phyloP scores from a whole-genome alignment of 2,797 vertebrate species.

The Cuculus canorus region DNA sequence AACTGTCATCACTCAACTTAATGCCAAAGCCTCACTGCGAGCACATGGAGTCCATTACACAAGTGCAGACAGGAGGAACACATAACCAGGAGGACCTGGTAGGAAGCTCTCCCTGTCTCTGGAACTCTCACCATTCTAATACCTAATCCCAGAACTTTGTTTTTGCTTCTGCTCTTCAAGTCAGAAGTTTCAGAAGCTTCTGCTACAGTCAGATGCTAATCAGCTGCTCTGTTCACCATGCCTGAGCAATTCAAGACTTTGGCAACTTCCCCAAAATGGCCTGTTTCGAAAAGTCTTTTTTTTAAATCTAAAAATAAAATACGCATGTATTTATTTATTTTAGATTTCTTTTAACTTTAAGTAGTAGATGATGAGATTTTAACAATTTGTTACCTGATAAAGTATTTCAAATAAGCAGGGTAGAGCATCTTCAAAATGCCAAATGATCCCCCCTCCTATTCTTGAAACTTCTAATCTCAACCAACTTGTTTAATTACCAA shows the following conservation, averaged over 20 bases:
- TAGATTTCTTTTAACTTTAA: not conserved
- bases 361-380: not conserved
- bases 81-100: not conserved
- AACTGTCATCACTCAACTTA: not conserved
- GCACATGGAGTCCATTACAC: accelerated
- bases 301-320: not conserved
- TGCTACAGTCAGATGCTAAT: constrained; percentile 34
- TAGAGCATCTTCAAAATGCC: not conserved
- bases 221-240: constrained; percentile 23
- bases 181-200: constrained; percentile 45
- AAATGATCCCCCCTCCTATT: not conserved
- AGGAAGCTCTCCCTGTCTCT: not conserved
- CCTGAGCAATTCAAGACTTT: not conserved
- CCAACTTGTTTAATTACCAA: not conserved
- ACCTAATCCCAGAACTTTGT: not conserved
- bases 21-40: not conserved
- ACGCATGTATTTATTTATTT: not conserved
- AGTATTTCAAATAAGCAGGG: not conserved
- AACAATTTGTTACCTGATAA: not conserved
- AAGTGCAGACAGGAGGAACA: accelerated
- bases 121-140: not conserved
- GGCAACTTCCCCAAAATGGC: constrained; percentile 20
- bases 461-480: not conserved
- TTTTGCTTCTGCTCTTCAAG: constrained; percentile 23
- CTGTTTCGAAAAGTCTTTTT: not conserved